A percentile compares a stretch with the other conserved stretches of the same genome.
Evolutionary conservation across 2,797 vertebrate species (phyloP).

Genomic region (Strix occidentalis): DNA sequence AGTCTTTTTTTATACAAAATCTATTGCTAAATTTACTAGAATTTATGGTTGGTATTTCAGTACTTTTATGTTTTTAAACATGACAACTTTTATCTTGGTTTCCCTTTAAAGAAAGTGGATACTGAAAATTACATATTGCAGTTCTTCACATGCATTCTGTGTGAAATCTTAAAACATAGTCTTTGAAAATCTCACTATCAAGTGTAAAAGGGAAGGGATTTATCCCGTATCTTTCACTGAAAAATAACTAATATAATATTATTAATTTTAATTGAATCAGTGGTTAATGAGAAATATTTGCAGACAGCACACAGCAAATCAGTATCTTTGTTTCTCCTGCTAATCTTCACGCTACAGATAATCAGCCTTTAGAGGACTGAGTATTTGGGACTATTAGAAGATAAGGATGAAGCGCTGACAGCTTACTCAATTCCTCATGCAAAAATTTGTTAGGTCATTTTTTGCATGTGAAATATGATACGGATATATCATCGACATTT

Average conservation of each 20-base stretch:
- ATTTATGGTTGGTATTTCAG: background rate
- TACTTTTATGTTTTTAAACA: background rate
- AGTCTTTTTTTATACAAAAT: background rate
- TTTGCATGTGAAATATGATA: conserved; percentile 21
- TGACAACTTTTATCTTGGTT: background rate
- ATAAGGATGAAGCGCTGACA: conserved; percentile 31
- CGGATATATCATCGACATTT: conserved; percentile 53
- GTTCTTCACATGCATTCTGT: background rate
- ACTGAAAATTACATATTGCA: background rate
- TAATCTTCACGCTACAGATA: conserved; percentile 36
- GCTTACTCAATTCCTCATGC: conserved; percentile 50
- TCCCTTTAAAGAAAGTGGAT: background rate
- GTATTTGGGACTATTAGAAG: conserved; percentile 19
- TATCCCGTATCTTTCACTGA: background rate
- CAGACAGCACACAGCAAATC: background rate
- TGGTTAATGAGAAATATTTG: conserved; percentile 51
- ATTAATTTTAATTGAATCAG: background rate
- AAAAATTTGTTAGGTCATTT: conserved; percentile 38
- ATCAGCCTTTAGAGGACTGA: conserved; percentile 39
- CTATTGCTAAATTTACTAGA: background rate
- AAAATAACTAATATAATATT: background rate
- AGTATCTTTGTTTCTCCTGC: conserved; percentile 23
- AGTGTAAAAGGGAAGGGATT: background rate
- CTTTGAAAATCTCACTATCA: background rate
- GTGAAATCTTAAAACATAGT: background rate